A percentile compares a stretch with the other conserved stretches of the same genome.
phyloP scores from a whole-genome alignment of 2,888 invertebrate genomes.

The Drosophila pseudotalamancana region DNA sequence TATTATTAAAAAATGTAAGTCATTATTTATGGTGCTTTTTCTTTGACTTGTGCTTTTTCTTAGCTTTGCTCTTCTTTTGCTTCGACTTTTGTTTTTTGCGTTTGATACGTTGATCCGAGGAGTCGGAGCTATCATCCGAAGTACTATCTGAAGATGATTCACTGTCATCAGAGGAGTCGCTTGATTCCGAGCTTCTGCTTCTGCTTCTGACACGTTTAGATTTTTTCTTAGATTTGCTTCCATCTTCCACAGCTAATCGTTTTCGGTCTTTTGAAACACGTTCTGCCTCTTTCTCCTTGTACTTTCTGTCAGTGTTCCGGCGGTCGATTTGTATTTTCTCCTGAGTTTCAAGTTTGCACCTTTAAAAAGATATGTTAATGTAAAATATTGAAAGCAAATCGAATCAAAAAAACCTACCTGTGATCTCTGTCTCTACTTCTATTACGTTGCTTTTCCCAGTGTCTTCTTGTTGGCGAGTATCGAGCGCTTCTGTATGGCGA shows the following conservation, averaged over 20 bases:
- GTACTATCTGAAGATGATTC: conserved; percentile 49
- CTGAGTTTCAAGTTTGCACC: neutral
- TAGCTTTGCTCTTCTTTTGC: conserved; percentile 55
- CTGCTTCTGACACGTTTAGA: conserved; percentile 45
- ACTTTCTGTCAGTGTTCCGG: neutral
- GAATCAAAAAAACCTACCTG: conserved; percentile 37
- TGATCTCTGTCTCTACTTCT: conserved; percentile 24
- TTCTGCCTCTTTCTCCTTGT: neutral
- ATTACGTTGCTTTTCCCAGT: conserved; percentile 13
- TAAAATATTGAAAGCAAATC: neutral
- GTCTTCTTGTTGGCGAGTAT: conserved; percentile 28
- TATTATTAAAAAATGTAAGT: conserved; percentile 5
- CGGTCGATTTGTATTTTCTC: conserved; percentile 1
- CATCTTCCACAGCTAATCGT: conserved; percentile 16
- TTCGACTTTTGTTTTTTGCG: conserved; percentile 63
- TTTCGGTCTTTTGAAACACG: conserved; percentile 16
- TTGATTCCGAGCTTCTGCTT: conserved; percentile 55
- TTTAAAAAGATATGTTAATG: neutral
- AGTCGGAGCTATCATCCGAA: conserved; percentile 47
- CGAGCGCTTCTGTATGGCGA: conserved; percentile 22
- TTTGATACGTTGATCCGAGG: conserved; percentile 66
- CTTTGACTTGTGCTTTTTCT: conserved; percentile 55
- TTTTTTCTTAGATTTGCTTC: conserved; percentile 56
- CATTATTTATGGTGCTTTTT: conserved; percentile 63
- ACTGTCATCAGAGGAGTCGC: conserved; percentile 37